Conservation (phyloP, 2,888 invertebrate species). For the Lithosia quadra region DNA sequence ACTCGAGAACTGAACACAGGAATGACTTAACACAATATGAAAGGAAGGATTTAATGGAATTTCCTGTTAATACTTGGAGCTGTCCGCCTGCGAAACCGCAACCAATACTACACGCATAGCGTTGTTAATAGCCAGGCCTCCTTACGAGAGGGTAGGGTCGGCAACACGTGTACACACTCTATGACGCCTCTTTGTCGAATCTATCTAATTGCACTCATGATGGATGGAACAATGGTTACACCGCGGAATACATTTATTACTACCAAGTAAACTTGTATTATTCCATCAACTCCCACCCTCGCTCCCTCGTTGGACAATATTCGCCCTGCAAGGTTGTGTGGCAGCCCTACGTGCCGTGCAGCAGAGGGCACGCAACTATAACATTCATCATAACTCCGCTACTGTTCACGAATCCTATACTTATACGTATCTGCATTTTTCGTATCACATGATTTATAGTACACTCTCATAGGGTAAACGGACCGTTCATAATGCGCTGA, state of each 20-base stretch:
- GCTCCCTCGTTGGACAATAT: too few species aligned
- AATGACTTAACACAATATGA: constrained; percentile 34
- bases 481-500: constrained; percentile 12
- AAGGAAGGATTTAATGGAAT: constrained; percentile 4
- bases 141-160: background rate
- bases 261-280: too few species aligned
- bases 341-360: constrained; percentile 29
- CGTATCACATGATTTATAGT: constrained; percentile 33
- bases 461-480: constrained; percentile 24
- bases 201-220: background rate
- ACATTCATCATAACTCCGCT: constrained; percentile 58
- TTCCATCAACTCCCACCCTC: too few species aligned
- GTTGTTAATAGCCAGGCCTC: background rate
- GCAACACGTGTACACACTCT: background rate
- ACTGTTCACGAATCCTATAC: constrained; percentile 47
- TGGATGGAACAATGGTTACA: too few species aligned
- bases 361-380: constrained; percentile 52
- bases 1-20: constrained; percentile 44
- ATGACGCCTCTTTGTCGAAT: background rate
- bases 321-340: background rate
- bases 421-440: constrained; percentile 51
- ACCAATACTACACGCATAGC: background rate
- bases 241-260: too few species aligned
- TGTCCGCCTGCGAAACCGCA: background rate
- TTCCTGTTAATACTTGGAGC: constrained; percentile 27